Evolutionary conservation across 1,140 invertebrate species (phyloP), one percentile per base, ranked within the genome.

Genomic region (Temnothorax longispinosus): DNA sequence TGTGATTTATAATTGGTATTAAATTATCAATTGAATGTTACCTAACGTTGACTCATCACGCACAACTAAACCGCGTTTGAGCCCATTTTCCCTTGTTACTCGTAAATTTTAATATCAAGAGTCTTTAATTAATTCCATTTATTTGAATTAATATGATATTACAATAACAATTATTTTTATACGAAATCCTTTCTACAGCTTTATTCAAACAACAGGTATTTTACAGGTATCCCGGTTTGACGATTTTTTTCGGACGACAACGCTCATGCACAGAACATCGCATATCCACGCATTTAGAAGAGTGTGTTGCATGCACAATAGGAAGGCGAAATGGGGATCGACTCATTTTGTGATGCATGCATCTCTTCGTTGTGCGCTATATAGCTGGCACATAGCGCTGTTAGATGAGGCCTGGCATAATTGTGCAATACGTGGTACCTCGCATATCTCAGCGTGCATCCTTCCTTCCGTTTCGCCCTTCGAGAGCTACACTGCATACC

Each of bases 371-470:
- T 60, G 65, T 27, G 76, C 67, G 80, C 71, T 72, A 87, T 80
- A 82, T 41, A 27, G 62, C 21, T 56, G 27, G 41, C 62, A 72
- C 77, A 76, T 72, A 69, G 74, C 72, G 54, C 65, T 88, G 72
- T 82, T 86, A 85, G 64, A 75, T 72, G 64, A 71, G 80, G 21
- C 50, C 60, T 72, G 64, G 76, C 76, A 85, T 87, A 91, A 90
- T 84, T 82, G 87, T 81, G 87, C 84, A 75, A 67, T 84, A 87
- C 81, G 77, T 81, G 77, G 77, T 60, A 75, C 84, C 87, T 87
- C 87, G 80, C 77, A 89, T 77, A 65, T 89, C 87, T 85, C 85
- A 86, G 44, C 65, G 50, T 60, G 41, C 78, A 64, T 78, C 76
- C 87, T 67, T 86, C 47, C 87, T 81, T 86, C 77, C 81, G 85